phyloP scores from a whole-genome alignment of 2,797 vertebrate species.

The Diplodus sargus region DNA sequence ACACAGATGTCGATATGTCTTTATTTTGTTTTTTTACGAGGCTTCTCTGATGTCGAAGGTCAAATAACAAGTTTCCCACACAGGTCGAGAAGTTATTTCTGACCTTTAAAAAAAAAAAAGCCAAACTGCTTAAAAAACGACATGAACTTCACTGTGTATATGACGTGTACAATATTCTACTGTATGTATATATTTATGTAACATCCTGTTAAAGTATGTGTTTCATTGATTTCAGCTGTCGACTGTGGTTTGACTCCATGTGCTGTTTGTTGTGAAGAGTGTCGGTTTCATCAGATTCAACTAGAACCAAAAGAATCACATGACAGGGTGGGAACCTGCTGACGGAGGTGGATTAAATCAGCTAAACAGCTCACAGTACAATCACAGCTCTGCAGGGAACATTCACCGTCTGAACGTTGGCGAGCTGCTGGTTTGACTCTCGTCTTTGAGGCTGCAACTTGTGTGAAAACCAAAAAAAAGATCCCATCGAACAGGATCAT shows the following conservation, averaged over 20 bases:
- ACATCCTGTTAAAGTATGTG: not conserved
- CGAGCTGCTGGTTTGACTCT: not conserved
- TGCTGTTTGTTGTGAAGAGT: slow-evolving; percentile 1
- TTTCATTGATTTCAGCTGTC: not conserved
- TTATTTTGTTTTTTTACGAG: not conserved
- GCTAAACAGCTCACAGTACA: not conserved
- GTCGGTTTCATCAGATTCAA: not conserved
- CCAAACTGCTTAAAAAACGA: not conserved
- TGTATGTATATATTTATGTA: slow-evolving; percentile 20
- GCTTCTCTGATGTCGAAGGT: slow-evolving; percentile 1
- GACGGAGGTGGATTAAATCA: not conserved
- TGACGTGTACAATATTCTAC: slow-evolving; percentile 4
- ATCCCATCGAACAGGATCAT: not conserved
- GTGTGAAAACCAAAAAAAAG: not conserved
- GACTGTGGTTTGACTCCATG: not conserved
- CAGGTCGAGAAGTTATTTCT: not conserved
- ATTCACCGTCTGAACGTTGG: not conserved
- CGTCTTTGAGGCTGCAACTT: not conserved
- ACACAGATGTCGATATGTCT: not conserved
- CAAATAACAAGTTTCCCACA: not conserved
- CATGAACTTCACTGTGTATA: not conserved
- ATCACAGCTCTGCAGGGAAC: not conserved
- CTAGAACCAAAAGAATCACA: not conserved
- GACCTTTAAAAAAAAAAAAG: not conserved
- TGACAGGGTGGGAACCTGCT: too few species aligned